Base-by-base conservation (phyloP, 2,113 vertebrate species). In the Pollachius pollachius region DNA sequence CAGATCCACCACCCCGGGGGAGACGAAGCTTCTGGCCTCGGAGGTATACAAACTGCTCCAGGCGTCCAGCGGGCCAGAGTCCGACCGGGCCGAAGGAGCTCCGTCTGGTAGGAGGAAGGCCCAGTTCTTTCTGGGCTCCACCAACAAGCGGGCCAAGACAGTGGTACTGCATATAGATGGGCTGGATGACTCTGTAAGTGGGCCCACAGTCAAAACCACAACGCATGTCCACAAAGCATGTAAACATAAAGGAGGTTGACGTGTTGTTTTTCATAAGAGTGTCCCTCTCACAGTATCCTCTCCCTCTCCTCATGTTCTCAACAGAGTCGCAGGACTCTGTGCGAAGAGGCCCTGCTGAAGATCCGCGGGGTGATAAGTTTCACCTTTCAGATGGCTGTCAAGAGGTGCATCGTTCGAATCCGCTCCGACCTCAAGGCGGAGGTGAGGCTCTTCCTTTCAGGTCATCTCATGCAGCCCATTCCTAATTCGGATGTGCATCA, bases 331-430 rank as follows among this genome's bases (percentile, higher is more conserved):
- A 91, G 95, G 85, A 94, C 91, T 81, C 85, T 94, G 3, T 98
- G 96, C 86, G 95, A 97, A 90, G 96, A 97, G 70, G 94, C 94
- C 18, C 89, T 98, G 88, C 87, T 98, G 91, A 97, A 94, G 92
- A 95, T 97, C 89, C 91, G 94, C 92, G 96, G 96, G 5, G 96
- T 98, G 54, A 98, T 98, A 90, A 98, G 96, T 87, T 98, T 98
- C 90, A 98, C 96, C 19, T 98, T 98, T 90, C 95, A 98, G 93
- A 97, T 98, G 96, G 90, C 93, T 1, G 90, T 94, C 77, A 95
- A 94, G 77, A 94, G 95, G 74, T 97, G 96, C 0, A 94, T 98
- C 78, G 93, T 98, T 34, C 89, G 96, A 66, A 94, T 98, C 81
- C 93, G 95, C 60, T 96, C 95, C 4, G 95, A 98, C 88, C 91